Percentiles rank a stretch among this genome's conserved stretches.
Conservation (phyloP, 2,888 invertebrate genomes). For the Melolontha melolontha region DNA sequence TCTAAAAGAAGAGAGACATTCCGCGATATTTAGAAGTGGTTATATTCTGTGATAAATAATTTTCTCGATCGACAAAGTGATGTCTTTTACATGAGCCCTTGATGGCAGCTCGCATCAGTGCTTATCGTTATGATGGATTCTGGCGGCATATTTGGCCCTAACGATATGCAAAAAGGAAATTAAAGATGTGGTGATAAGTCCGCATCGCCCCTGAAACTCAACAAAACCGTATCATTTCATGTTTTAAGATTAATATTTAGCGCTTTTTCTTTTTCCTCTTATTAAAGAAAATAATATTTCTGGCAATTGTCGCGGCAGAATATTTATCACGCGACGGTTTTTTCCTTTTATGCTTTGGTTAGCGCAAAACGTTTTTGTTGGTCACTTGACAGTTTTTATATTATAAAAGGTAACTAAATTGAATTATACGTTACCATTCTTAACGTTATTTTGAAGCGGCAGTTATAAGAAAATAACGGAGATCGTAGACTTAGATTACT, state of each 20-base stretch:
- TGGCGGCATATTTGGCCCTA: slow-evolving; percentile 63
- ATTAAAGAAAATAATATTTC: slow-evolving; percentile 41
- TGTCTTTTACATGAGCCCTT: slow-evolving; percentile 51
- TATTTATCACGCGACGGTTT: slow-evolving; percentile 31
- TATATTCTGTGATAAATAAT: slow-evolving; percentile 47
- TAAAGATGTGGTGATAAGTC: slow-evolving; percentile 64
- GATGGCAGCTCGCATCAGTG: slow-evolving; percentile 62
- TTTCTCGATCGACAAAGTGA: slow-evolving; percentile 52
- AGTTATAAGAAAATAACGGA: slow-evolving; percentile 14
- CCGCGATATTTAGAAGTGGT: slow-evolving; percentile 33
- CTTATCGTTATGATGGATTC: slow-evolving; percentile 65
- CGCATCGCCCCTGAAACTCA: slow-evolving; percentile 52
- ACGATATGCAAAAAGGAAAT: slow-evolving; percentile 66
- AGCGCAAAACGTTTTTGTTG: slow-evolving; percentile 4
- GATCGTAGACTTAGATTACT: slow-evolving; percentile 15
- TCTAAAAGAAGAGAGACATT: slow-evolving; percentile 15
- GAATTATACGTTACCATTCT: slow-evolving; percentile 11
- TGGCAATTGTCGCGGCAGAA: slow-evolving; percentile 42
- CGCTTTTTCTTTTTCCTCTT: slow-evolving; percentile 47
- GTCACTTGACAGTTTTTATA: slow-evolving; percentile 7
- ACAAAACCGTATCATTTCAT: slow-evolving; percentile 50
- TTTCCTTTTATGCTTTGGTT: slow-evolving; percentile 11
- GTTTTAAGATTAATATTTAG: slow-evolving; percentile 54
- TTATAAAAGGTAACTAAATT: slow-evolving; percentile 13
- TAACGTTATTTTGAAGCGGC: slow-evolving; percentile 8